Conservation (phyloP, 2,888 invertebrate genomes). For the Oasisia sp. region DNA sequence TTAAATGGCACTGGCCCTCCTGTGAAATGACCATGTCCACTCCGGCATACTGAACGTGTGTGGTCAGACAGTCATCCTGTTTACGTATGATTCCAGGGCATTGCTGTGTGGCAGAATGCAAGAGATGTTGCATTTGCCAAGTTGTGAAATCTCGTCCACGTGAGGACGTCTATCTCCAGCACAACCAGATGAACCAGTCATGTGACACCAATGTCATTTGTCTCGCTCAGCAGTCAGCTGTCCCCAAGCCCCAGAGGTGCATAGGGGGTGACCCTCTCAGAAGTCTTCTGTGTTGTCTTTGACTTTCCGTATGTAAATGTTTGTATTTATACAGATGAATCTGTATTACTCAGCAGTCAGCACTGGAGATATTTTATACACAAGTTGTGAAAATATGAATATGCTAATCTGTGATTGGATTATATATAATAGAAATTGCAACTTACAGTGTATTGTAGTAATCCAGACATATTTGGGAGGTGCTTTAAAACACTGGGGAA, state of each 20-base stretch:
- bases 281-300: not conserved
- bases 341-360: not conserved
- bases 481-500: not conserved
- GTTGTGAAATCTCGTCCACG: conserved; percentile 30
- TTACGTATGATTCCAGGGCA: conserved; percentile 38
- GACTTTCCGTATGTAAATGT: not conserved
- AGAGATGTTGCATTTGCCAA: conserved; percentile 41
- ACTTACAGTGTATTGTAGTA: not conserved
- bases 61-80: not conserved
- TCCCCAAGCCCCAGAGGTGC: not conserved
- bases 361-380: not conserved
- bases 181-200: not conserved
- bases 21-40: not conserved
- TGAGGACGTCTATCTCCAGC: not conserved
- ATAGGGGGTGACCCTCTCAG: not conserved
- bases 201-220: not conserved
- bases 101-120: conserved; percentile 42
- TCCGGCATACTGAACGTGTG: not conserved
- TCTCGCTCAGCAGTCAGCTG: not conserved
- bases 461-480: not conserved
- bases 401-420: not conserved
- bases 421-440: not conserved
- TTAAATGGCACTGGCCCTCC: not conserved
- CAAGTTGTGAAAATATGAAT: not conserved
- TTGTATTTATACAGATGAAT: not conserved